Conservation (phyloP, 2,113 vertebrate genomes). For the Calidris pugnax region DNA sequence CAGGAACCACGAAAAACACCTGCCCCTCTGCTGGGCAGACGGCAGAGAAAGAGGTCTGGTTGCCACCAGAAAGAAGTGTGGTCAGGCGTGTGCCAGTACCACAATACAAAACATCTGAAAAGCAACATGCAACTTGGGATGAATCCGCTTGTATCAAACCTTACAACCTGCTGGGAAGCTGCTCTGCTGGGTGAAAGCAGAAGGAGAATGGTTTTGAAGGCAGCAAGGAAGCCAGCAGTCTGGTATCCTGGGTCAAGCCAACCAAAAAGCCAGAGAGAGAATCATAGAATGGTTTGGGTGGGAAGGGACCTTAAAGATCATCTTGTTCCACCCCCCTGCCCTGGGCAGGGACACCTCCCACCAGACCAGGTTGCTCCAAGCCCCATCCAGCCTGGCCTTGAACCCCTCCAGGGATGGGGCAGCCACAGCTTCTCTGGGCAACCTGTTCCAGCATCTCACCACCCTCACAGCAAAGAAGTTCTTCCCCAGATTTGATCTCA, state of each 20-base stretch:
- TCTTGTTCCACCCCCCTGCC: background rate
- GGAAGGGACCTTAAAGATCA: background rate
- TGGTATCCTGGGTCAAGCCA: fast-evolving
- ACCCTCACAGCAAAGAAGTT: background rate
- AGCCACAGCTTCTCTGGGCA: background rate
- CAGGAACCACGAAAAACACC: fast-evolving
- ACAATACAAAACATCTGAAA: fast-evolving
- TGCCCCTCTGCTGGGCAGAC: background rate
- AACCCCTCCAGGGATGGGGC: background rate
- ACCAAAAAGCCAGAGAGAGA: background rate
- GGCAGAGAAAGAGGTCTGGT: background rate
- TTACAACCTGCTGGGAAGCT: background rate
- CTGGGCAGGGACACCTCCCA: background rate
- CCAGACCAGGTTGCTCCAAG: too few relatives aligned
- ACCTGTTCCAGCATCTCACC: background rate
- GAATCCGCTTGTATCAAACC: background rate
- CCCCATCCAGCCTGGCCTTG: background rate
- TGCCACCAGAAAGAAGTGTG: too few relatives aligned
- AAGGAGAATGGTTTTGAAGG: background rate
- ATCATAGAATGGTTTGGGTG: background rate
- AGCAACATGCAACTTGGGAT: fast-evolving
- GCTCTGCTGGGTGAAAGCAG: background rate
- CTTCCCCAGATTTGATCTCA: background rate
- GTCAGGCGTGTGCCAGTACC: too few relatives aligned
- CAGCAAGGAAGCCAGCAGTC: fast-evolving